phyloP scores from a whole-genome alignment of 2,888 invertebrate genomes.

The Aproaerema taeniolella region DNA sequence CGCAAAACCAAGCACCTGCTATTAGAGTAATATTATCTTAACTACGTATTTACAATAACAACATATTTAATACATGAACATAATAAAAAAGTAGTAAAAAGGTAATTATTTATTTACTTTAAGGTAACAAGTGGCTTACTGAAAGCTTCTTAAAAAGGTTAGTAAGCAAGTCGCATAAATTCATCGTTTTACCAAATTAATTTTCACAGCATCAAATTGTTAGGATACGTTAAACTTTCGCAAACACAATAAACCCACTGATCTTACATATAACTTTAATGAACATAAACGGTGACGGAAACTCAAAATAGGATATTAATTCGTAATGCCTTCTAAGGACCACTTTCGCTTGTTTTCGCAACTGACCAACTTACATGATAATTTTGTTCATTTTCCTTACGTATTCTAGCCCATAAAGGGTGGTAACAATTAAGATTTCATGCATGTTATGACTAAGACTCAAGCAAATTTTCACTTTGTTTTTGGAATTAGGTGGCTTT shows the following conservation, averaged over 20 bases:
- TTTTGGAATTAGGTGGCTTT: too few species aligned
- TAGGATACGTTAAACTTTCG: too few species aligned
- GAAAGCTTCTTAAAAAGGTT: conserved; percentile 7
- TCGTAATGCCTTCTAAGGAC: conserved; percentile 18
- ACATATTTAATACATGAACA: conserved; percentile 1
- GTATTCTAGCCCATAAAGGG: too few species aligned
- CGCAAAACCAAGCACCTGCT: too few species aligned
- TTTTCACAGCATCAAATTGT: too few species aligned
- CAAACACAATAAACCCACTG: not conserved
- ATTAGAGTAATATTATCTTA: conserved; percentile 10
- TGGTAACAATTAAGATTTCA: too few species aligned
- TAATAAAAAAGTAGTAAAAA: not conserved
- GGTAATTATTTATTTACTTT: conserved; percentile 8
- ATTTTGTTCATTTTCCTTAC: conserved; percentile 13
- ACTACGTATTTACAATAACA: not conserved
- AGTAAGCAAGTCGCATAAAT: too few species aligned
- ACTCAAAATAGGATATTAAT: conserved; percentile 28
- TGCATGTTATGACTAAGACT: too few species aligned
- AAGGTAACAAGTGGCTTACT: conserved; percentile 3
- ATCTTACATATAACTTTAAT: too few species aligned
- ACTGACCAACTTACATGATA: conserved; percentile 34
- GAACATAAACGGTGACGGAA: conserved; percentile 11
- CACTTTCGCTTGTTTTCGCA: conserved; percentile 24
- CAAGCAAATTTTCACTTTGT: too few species aligned
- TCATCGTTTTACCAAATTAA: too few species aligned